Evolutionary conservation across 2,113 vertebrate genomes (phyloP).

Genomic region (Puffinus mauretanicus): DNA sequence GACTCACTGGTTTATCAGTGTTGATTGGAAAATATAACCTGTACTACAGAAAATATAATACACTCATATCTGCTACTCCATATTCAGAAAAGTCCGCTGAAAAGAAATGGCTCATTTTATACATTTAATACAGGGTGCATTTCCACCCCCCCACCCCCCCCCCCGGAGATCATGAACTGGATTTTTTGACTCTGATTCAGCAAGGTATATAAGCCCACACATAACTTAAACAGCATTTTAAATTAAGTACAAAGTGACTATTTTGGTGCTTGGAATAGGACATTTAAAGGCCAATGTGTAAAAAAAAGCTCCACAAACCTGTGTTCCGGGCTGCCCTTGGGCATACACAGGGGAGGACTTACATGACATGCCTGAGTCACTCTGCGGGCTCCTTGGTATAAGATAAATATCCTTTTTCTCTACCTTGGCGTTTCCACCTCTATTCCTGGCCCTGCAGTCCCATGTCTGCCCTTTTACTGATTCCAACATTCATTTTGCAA

Average conservation of each 20-base stretch:
- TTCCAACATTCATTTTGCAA: background rate
- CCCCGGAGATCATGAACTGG: background rate
- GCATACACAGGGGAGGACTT: background rate
- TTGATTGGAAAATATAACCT: background rate
- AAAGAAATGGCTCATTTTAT: background rate
- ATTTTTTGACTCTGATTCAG: background rate
- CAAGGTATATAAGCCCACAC: background rate
- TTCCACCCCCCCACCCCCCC: too few relatives aligned
- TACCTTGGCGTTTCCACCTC: background rate
- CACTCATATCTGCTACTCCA: background rate
- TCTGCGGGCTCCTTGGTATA: background rate
- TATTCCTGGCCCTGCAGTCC: background rate
- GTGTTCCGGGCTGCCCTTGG: background rate
- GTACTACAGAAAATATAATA: background rate
- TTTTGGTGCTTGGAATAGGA: background rate
- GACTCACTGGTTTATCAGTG: background rate
- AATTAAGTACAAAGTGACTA: background rate
- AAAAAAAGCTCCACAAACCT: background rate
- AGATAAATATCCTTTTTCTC: background rate
- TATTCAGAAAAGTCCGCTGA: background rate
- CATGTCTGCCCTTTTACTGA: background rate
- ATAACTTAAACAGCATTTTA: background rate
- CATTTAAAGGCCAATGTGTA: background rate
- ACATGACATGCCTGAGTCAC: background rate
- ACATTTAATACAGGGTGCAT: background rate